phyloP scores from a whole-genome alignment of 1,140 invertebrate species.

The Ruditapes philippinarum region DNA sequence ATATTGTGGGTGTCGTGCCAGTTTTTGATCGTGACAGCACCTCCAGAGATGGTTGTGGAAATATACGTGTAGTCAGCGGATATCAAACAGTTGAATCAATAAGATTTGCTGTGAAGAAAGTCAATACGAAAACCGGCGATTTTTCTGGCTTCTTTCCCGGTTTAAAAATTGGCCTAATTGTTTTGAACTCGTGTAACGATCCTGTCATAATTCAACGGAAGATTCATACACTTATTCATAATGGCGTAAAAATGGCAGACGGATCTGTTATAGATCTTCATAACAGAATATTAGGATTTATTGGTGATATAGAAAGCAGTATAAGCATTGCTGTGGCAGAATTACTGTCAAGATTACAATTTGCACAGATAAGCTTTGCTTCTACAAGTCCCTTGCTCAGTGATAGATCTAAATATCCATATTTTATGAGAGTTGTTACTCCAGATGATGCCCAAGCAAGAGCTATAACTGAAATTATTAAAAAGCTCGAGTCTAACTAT shows the following conservation, averaged over 20 bases:
- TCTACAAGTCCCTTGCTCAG: constrained; percentile 91
- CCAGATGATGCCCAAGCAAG: constrained; percentile 93
- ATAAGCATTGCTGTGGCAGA: constrained; percentile 59
- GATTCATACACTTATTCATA: not conserved
- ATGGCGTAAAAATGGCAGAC: not conserved
- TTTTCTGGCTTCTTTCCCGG: not conserved
- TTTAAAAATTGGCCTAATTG: constrained; percentile 43
- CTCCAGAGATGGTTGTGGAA: not conserved
- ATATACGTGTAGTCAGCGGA: not conserved
- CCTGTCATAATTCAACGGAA: constrained; percentile 19
- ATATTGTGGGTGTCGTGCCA: constrained; percentile 47
- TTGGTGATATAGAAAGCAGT: constrained; percentile 45
- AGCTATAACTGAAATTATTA: constrained; percentile 87
- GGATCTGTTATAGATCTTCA: not conserved
- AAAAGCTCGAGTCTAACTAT: constrained; percentile 56
- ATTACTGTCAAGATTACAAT: constrained; percentile 13
- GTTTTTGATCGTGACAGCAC: not conserved
- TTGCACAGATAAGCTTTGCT: constrained; percentile 91
- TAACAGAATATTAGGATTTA: constrained; percentile 62
- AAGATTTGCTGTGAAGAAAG: constrained; percentile 1
- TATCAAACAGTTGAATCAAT: constrained; percentile 10
- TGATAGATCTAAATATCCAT: constrained; percentile 91
- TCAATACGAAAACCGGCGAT: not conserved
- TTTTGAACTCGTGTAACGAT: constrained; percentile 41
- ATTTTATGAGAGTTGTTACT: constrained; percentile 93